Base-by-base conservation (phyloP, 1,140 invertebrate genomes). In the Stegodyphus dumicola region DNA sequence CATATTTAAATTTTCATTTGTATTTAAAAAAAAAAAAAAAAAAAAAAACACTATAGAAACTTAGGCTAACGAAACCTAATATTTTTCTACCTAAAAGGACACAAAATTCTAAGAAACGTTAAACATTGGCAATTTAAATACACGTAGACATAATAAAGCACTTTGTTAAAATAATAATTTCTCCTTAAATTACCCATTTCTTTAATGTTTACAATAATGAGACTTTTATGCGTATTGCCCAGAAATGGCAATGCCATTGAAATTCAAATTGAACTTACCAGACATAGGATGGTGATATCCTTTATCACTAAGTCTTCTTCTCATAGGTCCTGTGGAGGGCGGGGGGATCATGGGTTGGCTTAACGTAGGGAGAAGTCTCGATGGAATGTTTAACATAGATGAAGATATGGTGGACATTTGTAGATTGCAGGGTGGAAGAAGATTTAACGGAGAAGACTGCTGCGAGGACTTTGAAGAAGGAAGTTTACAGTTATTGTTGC, bases 281-380 rank as follows among this genome's bases (percentile, higher is more conserved):
- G 86, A 53, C 17, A 87, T 74, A 5, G 80, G 53, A 66, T 81
- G 80, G 54, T 70, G 79, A 69, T 77, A 86, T 54, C 79, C 81
- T 87, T 89, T 89, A 70, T 88, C 88, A 74, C 87, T 87, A 13
- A 89, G 80, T 11, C 88, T 60, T 13, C 88, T 78, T 49, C 88
- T 71, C 48, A 87, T 87, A 51, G 83, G 80, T 49, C 84, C 88
- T 18, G 53, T 7, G 77, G 53, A 49, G n/a, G 71, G 56, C 11
- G 86, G 66, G n/a, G 80, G 86, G 18, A 75, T 85, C 6, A 71
- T 6, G 15, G 76, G 71, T 54, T 85, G 85, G 51, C 18, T 70
- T 53, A 86, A 77, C 9, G 64, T 70, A 13, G 65, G 83, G 33
- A 86, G 77, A 67, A 83, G 60, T 66, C 80, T 64, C 33, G 80